Percentiles rank a stretch among this genome's conserved stretches.
Evolutionary conservation across 2,113 vertebrate species (phyloP).

Genomic region (Poicephalus gulielmi): DNA sequence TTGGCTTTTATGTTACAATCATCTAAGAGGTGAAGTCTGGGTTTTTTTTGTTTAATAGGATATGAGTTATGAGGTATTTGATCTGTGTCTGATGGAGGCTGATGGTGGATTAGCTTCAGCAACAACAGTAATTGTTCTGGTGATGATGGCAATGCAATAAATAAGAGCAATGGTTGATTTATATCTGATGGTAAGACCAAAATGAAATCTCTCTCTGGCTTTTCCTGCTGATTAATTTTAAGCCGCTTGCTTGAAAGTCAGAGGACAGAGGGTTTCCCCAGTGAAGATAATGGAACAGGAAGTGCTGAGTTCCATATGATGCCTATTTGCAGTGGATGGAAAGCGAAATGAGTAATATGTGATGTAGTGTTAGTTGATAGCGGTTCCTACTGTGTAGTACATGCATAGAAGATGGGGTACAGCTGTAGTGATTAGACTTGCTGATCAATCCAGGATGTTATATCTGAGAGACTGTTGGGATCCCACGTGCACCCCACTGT

Average conservation of each 20-base stretch:
- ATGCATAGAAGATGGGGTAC: background rate
- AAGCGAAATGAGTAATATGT: background rate
- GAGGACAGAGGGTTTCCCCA: background rate
- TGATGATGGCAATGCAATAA: background rate
- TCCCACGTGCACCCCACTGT: rapidly evolving
- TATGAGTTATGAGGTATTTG: background rate
- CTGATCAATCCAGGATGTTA: background rate
- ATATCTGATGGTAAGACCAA: background rate
- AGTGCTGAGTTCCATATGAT: background rate
- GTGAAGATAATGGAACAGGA: rapidly evolving
- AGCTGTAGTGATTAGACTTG: background rate
- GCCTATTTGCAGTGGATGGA: background rate
- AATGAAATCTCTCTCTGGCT: background rate
- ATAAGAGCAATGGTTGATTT: background rate
- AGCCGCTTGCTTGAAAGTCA: background rate
- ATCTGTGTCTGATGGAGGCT: background rate
- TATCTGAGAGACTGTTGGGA: background rate
- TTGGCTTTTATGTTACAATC: background rate
- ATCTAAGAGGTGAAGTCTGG: background rate
- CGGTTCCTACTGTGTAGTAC: background rate
- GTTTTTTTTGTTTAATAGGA: background rate
- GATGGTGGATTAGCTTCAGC: background rate
- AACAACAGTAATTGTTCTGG: background rate
- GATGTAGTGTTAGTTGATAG: background rate
- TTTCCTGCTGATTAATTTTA: background rate